These are phyloP conservation scores for Eumeta japonica DNA, from an alignment of 1,140 invertebrate species.

Conservation along the genomic window DNA sequence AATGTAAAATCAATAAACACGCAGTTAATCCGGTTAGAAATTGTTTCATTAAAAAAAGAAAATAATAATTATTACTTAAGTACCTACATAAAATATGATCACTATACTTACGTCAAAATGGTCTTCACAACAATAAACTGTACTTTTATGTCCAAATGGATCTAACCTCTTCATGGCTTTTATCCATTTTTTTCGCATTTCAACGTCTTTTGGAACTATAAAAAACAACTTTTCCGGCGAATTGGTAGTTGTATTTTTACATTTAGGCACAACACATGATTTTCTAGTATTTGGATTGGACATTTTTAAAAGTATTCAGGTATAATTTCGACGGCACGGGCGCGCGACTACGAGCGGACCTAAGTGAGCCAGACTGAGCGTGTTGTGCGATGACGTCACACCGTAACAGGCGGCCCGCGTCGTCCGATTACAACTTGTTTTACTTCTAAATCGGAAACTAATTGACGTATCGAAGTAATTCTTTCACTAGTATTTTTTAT, in stretches of 20 bases:
- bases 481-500: no score
- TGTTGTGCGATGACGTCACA: no score
- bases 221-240: constrained; percentile 12
- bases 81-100: constrained; percentile 1
- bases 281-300: constrained; percentile 13
- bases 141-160: constrained; percentile 5
- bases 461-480: no score
- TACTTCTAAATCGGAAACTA: no score
- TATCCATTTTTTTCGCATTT: constrained; percentile 11
- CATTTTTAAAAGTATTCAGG: constrained; percentile 9
- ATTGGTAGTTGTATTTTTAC: no score
- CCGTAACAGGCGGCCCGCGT: no score
- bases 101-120: constrained; percentile 16
- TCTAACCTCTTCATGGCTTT: constrained; percentile 10
- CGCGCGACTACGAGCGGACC: constrained; percentile 7
- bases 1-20: constrained; percentile 4
- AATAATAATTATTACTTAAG: not conserved
- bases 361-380: constrained; percentile 5
- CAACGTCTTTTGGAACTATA: not conserved
- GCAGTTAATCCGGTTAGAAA: not conserved
- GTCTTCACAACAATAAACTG: constrained; percentile 16
- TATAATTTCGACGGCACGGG: constrained; percentile 6
- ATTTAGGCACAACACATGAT: constrained; percentile 14
- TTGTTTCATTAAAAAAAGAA: constrained; percentile 1
- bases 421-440: no score